A percentile compares a stretch with the other conserved stretches of the same genome.
phyloP scores from a whole-genome alignment of 2,797 vertebrate species.

The Scomberomorus guttatus region DNA sequence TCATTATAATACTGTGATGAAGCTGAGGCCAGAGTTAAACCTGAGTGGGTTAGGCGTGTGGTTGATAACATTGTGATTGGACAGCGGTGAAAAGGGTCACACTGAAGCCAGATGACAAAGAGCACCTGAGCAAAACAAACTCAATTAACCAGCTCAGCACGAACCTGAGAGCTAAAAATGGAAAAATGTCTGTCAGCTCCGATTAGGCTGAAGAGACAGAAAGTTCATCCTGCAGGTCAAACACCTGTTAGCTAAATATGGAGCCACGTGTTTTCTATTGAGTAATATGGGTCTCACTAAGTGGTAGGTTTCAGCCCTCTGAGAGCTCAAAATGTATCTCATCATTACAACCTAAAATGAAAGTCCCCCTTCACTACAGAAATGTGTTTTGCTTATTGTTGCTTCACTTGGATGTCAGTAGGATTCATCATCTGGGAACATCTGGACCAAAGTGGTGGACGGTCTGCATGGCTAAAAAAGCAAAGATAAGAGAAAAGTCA shows the following conservation, averaged over 20 bases:
- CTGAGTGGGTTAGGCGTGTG: neutral
- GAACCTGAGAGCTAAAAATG: slow-evolving; percentile 61
- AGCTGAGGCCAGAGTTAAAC: neutral
- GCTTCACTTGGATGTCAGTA: no score
- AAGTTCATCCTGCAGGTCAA: slow-evolving; percentile 41
- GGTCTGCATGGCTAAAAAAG: no score
- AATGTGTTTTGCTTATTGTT: no score
- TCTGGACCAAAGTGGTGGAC: neutral
- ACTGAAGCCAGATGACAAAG: slow-evolving; percentile 41
- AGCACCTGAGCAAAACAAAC: slow-evolving; percentile 73
- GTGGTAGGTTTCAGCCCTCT: neutral
- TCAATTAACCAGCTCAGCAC: slow-evolving; percentile 60
- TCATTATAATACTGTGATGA: neutral
- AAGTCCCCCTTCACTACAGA: no score
- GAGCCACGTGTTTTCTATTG: neutral
- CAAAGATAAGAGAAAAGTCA: no score
- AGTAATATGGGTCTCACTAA: neutral
- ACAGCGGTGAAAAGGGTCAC: slow-evolving; percentile 14
- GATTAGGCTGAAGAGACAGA: slow-evolving; percentile 48
- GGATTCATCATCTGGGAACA: no score
- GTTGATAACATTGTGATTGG: slow-evolving; percentile 1
- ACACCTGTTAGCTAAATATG: slow-evolving; percentile 54
- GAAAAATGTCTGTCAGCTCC: slow-evolving; percentile 55
- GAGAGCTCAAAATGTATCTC: no score
- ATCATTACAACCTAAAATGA: no score